Evolutionary conservation across 2,797 vertebrate species (phyloP), one percentile per base, ranked within the genome.

Genomic region (Eurystomus glaucurus): DNA sequence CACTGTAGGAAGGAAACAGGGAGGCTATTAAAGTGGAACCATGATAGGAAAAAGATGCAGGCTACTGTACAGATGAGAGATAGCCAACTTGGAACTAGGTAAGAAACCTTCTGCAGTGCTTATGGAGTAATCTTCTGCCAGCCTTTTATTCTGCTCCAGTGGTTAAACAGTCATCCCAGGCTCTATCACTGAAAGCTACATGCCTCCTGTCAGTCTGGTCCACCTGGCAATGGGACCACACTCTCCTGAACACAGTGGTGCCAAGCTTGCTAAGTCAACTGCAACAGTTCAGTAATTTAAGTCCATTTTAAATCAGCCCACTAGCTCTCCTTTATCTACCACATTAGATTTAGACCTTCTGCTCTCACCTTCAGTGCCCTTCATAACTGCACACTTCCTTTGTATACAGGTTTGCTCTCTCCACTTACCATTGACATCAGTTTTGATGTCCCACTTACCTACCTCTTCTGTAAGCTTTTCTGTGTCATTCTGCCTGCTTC

Each of bases 321-420:
- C 41, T 33, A 76, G 41, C 52, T 90, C 60, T 84, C n/a, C 66
- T 79, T 75, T 74, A 70, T 74, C 55, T 31, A 82, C 33, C 66
- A 37, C 84, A 65, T 89, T 79, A 89, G 75, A 46, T 64, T 37
- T 82, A 93, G 86, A 91, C 50, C 43, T 65, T 82, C 79, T 78
- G 52, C 48, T 86, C 86, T 85, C 95, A 76, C 55, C 62, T 90
- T 64, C 33, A 50, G 70, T 79, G 77, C 35, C 31, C 50, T 0
- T 0, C 21, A 45, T 61, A 91, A 86, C 70, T 22, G 11, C 62
- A 66, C 4, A 3, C 22, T 85, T 88, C 62, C 78, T 76, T 50
- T 20, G 7, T 3, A 29, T 6, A 23, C 15, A 78, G 39, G 11
- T 77, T 79, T 85, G 60, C 33, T 82, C 54, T 62, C 39, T 91